phyloP scores from a whole-genome alignment of 2,797 vertebrate species.

The Microctenopoma steveboyesi region DNA sequence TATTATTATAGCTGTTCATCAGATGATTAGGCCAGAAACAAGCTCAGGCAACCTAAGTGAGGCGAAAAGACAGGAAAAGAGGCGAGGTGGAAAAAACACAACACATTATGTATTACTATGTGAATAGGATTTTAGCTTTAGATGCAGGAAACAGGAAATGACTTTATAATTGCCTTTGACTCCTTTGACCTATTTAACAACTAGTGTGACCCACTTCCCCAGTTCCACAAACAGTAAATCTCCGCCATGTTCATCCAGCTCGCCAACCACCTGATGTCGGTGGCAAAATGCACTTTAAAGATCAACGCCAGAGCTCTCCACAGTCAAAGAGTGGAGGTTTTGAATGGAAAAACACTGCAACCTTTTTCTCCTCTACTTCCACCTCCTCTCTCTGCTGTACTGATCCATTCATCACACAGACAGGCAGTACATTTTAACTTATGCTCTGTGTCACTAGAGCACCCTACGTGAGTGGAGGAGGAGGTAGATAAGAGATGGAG shows the following conservation, averaged over 20 bases:
- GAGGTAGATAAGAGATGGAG: conserved; percentile 36
- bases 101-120: neutral
- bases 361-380: conserved; percentile 58
- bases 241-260: conserved; percentile 19
- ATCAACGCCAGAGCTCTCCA: conserved; percentile 45
- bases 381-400: conserved; percentile 26
- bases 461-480: conserved; percentile 27
- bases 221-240: conserved; percentile 14
- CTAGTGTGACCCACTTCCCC: conserved; percentile 16
- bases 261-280: conserved; percentile 40
- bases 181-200: conserved; percentile 25
- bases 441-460: conserved; percentile 50
- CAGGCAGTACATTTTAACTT: conserved; percentile 62
- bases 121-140: conserved; percentile 20
- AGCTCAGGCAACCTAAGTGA: neutral
- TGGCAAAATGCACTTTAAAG: conserved; percentile 51
- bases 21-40: conserved; percentile 8
- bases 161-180: conserved; percentile 15
- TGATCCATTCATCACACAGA: conserved; percentile 71
- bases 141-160: conserved; percentile 46
- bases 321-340: conserved; percentile 59
- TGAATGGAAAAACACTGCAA: conserved; percentile 60
- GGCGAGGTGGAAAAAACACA: neutral
- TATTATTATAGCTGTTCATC: neutral
- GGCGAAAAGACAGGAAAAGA: conserved; percentile 4